Conservation (phyloP, 2,797 vertebrate species). For the Sparidentex hasta region DNA sequence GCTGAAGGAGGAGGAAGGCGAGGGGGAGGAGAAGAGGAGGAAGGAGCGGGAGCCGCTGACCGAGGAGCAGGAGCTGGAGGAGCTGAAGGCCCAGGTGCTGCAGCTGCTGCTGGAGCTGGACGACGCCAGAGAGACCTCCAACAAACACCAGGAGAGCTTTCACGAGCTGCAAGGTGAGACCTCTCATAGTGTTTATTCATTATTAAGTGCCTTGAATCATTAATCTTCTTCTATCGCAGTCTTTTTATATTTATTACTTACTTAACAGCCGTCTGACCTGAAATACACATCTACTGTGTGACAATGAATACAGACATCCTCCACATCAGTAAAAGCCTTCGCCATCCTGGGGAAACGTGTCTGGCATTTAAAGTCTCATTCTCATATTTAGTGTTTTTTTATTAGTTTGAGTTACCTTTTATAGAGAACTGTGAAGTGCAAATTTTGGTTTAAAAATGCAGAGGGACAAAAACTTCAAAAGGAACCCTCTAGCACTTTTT, state of each 20-base stretch:
- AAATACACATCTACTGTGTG: constrained; percentile 4
- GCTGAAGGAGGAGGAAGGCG: constrained; percentile 68
- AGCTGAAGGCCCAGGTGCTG: constrained; percentile 86
- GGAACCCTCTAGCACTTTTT: not conserved
- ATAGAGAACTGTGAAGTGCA: not conserved
- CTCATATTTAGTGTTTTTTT: not conserved
- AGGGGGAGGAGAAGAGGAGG: constrained; percentile 68
- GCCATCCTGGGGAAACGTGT: not conserved
- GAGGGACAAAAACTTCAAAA: not conserved
- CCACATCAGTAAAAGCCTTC: not conserved
- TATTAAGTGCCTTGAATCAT: constrained; percentile 13
- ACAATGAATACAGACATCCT: constrained; percentile 1
- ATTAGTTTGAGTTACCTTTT: not conserved
- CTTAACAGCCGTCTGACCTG: constrained; percentile 7
- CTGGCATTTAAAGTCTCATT: not conserved
- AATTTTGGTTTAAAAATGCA: not conserved
- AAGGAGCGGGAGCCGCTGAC: constrained; percentile 73
- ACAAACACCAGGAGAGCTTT: constrained; percentile 90
- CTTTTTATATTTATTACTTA: constrained; percentile 21
- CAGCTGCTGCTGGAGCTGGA: constrained; percentile 91
- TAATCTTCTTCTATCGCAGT: not conserved
- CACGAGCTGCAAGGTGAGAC: constrained; percentile 90
- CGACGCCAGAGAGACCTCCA: constrained; percentile 86
- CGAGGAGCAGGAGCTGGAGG: constrained; percentile 87
- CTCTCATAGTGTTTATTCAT: not conserved